Percentiles rank a stretch among this genome's conserved stretches.
Conservation (phyloP, 2,113 vertebrate genomes). For the Melanotaenia duboulayi region DNA sequence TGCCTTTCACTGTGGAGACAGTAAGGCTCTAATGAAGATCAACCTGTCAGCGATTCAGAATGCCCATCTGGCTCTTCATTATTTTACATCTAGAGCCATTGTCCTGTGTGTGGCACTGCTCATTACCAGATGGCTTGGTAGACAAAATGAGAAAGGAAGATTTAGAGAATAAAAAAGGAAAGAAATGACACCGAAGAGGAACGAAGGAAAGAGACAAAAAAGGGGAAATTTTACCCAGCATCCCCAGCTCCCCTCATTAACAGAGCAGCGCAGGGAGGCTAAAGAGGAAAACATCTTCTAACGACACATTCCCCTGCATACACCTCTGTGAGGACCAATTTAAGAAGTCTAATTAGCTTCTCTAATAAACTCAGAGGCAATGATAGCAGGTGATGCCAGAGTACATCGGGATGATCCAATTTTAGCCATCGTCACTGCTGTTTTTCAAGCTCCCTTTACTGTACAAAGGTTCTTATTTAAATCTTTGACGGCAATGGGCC, state of each 20-base stretch:
- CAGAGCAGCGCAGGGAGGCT: slow-evolving; percentile 48
- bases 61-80: slow-evolving; percentile 60
- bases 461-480: not conserved
- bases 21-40: slow-evolving; percentile 68
- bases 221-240: slow-evolving; percentile 37
- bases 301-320: slow-evolving; percentile 33
- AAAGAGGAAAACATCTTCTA: slow-evolving; percentile 45
- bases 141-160: slow-evolving; percentile 53
- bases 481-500: not conserved
- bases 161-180: slow-evolving; percentile 24
- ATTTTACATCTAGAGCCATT: slow-evolving; percentile 50
- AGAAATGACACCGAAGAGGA: slow-evolving; percentile 34
- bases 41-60: slow-evolving; percentile 60
- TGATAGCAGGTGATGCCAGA: slow-evolving; percentile 53
- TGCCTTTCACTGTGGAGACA: slow-evolving; percentile 37
- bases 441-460: slow-evolving; percentile 19
- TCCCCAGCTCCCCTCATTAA: slow-evolving; percentile 54
- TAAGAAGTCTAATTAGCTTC: slow-evolving; percentile 58
- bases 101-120: slow-evolving; percentile 59
- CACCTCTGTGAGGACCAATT: slow-evolving; percentile 57
- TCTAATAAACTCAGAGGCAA: slow-evolving; percentile 48
- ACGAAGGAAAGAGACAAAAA: slow-evolving; percentile 9
- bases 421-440: not conserved
- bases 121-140: slow-evolving; percentile 58
- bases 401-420: slow-evolving; percentile 12